Evolutionary conservation across 2,113 vertebrate species (phyloP).

Genomic region (Peromyscus californicus): DNA sequence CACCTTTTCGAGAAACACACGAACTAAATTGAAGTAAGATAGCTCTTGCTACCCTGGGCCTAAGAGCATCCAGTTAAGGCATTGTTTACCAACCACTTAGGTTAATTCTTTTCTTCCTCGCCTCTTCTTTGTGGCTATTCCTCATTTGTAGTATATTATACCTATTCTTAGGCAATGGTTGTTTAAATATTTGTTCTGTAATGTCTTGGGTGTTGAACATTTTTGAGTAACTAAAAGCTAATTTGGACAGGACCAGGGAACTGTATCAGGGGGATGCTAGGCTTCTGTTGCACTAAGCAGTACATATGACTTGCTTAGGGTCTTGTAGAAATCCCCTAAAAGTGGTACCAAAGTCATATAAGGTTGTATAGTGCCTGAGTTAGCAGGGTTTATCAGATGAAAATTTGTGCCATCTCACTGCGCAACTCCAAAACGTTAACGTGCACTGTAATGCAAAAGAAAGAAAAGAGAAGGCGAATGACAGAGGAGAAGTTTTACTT

Average conservation of each 20-base stretch:
- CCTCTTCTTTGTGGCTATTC: neutral
- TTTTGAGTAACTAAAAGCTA: conserved; percentile 34
- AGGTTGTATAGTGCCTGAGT: neutral
- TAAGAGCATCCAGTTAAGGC: neutral
- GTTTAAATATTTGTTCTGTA: conserved; percentile 26
- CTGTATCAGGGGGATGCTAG: neutral
- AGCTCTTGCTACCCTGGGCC: neutral
- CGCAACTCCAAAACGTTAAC: neutral
- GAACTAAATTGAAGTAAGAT: neutral
- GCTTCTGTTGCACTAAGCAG: neutral
- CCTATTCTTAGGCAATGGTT: neutral
- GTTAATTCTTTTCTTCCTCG: neutral
- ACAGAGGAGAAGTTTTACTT: neutral
- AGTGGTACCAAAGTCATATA: neutral
- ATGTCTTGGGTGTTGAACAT: neutral
- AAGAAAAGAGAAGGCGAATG: neutral
- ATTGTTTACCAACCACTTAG: neutral
- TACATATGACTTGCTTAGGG: neutral
- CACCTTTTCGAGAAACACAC: neutral
- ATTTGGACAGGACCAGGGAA: neutral
- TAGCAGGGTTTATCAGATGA: neutral
- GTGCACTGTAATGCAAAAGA: neutral
- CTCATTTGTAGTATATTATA: neutral
- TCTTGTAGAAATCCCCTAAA: neutral
- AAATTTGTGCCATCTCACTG: neutral